These are phyloP conservation scores for Takifugu flavidus DNA, from an alignment of 2,113 vertebrate genomes.

Conservation along the genomic window DNA sequence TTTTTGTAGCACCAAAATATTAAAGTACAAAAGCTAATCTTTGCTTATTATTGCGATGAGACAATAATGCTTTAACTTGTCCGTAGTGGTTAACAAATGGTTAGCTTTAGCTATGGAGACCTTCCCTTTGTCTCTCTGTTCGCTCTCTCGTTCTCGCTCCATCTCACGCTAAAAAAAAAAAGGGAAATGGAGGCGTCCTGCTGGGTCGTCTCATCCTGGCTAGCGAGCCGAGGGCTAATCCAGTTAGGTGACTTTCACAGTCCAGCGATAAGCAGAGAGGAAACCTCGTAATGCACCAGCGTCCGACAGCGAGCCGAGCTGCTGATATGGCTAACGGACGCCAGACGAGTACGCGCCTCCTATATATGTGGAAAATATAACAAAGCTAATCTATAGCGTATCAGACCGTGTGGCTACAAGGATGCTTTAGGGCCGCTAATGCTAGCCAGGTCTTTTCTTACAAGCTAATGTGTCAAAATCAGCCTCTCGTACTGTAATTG, in stretches of 20 bases:
- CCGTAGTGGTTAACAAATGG: too few species aligned
- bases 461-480: constrained; percentile 32
- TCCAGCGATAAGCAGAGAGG: constrained; percentile 66
- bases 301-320: constrained; percentile 59
- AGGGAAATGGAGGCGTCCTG: constrained; percentile 44
- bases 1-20: too few species aligned
- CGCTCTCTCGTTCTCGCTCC: constrained; percentile 17
- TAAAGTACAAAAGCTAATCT: too few species aligned
- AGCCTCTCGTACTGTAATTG: constrained; percentile 18
- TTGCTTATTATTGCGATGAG: too few species aligned
- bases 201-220: constrained; percentile 59
- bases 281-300: constrained; percentile 66
- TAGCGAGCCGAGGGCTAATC: constrained; percentile 67
- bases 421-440: too few species aligned
- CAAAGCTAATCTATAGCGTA: too few species aligned
- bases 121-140: not conserved
- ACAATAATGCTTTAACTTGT: too few species aligned
- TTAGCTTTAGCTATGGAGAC: too few species aligned
- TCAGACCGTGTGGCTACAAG: too few species aligned
- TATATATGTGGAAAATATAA: not conserved
- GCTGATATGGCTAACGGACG: constrained; percentile 25
- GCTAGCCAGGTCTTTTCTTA: constrained; percentile 9
- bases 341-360: constrained; percentile 1
- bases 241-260: constrained; percentile 79
- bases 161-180: constrained; percentile 18